Base-by-base conservation (phyloP, 2,113 vertebrate genomes). In the Planiliza haematocheilus region DNA sequence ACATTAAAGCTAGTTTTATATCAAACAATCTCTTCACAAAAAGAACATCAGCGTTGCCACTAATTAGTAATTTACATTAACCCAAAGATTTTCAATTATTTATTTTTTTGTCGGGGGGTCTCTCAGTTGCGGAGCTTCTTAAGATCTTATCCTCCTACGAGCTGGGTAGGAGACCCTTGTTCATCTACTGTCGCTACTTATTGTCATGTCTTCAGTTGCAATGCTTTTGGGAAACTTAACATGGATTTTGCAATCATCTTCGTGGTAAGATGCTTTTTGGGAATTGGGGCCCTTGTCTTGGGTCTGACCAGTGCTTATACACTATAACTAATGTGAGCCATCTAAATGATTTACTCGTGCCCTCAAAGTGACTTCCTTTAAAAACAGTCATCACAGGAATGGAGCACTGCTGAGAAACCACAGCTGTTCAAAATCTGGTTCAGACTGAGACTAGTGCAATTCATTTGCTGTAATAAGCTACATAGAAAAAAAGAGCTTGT, bases 381-480 rank as follows among this genome's bases (percentile, higher is more conserved):
- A 14, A 49, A 69, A 56, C 37, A 34, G 37, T 58, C 14, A 42
- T 39, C 24, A 21, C 43, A 60, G 43, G 6, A 43, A 50, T 2
- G 2, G 64, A 24, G 11, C 42, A 36, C 45, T 21, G 36, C 48
- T 38, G 36, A 52, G 74, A 66, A 78, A 74, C 43, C 70, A 61
- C 61, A 42, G 53, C n/a, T 61, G 68, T 55, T 64, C 10, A 11
- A 39, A 38, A 74, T 18, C 48, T 61, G 37, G n/a, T 36, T 45
- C 17, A 42, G 58, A 45, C 7, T n/a, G 10, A 56, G 41, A 70
- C 45, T 50, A 3, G 10, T 53, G 21, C 20, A 3, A 46, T 46
- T 69, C 41, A 46, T 3, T 42, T 13, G 12, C 41, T 42, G 41
- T 42, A 30, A 30, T 30, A 30, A 30, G 24, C 24, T 5, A 30